Evolutionary conservation across 2,888 invertebrate genomes (phyloP).

Genomic region (Acronicta psi): DNA sequence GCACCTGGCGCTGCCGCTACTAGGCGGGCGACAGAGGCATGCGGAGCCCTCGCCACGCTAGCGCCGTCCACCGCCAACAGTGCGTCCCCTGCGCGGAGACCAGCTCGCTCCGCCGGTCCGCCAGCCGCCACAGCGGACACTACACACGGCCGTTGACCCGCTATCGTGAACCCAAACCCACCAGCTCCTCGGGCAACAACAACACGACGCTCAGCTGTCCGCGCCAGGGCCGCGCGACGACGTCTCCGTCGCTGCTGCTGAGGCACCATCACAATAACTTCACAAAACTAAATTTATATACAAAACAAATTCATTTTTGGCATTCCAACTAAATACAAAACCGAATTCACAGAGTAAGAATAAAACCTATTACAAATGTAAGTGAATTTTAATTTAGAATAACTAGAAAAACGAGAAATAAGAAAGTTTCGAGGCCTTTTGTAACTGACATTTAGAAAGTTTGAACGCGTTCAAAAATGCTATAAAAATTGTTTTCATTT

Average conservation of each 20-base stretch:
- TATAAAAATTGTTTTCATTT: constrained; percentile 20
- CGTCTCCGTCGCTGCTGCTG: constrained; percentile 85
- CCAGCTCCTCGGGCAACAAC: constrained; percentile 95
- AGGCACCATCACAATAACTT: constrained; percentile 79
- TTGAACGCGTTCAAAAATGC: constrained; percentile 69
- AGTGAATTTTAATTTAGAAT: constrained; percentile 62
- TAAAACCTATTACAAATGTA: constrained; percentile 16
- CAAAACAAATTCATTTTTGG: constrained; percentile 47
- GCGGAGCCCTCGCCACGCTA: constrained; percentile 96
- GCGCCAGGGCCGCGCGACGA: constrained; percentile 76
- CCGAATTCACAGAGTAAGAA: not conserved
- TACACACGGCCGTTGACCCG: constrained; percentile 98
- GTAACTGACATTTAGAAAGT: constrained; percentile 84
- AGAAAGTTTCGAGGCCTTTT: constrained; percentile 80
- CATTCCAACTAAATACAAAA: constrained; percentile 31
- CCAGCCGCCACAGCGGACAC: constrained; percentile 97
- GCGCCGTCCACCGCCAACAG: constrained; percentile 97
- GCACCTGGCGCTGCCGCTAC: constrained; percentile 96
- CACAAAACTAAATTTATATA: constrained; percentile 53
- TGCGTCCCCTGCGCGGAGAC: constrained; percentile 97
- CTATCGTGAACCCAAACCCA: constrained; percentile 99
- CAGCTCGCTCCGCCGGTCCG: constrained; percentile 96
- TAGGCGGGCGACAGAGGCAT: constrained; percentile 97
- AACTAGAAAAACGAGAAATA: constrained; percentile 84
- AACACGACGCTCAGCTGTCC: constrained; percentile 92